Evolutionary conservation across 2,888 invertebrate species (phyloP).

Genomic region (Scaptodrosophila latifasciaeformis): DNA sequence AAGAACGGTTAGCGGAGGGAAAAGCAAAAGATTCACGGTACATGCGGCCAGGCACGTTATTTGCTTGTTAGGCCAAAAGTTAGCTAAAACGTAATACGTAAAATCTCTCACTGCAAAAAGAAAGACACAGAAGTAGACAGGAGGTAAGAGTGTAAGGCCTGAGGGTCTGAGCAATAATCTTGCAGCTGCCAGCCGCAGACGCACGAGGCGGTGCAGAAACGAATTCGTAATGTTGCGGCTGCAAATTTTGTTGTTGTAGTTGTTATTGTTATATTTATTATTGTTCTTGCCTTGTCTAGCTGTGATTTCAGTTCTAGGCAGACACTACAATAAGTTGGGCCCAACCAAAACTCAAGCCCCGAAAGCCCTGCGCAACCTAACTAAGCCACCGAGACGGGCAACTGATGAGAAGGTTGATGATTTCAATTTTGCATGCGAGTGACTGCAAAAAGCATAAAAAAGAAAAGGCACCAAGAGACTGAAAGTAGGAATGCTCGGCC

Average conservation of each 20-base stretch:
- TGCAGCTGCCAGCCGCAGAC: slow-evolving; percentile 20
- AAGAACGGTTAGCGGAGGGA: background rate
- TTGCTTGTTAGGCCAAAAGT: slow-evolving; percentile 37
- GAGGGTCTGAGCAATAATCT: slow-evolving; percentile 32
- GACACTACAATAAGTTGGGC: slow-evolving; percentile 1
- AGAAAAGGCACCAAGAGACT: slow-evolving; percentile 12
- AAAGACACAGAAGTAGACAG: background rate
- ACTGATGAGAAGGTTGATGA: slow-evolving; percentile 45
- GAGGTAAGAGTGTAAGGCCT: too few relatives aligned
- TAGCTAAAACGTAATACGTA: slow-evolving; percentile 19
- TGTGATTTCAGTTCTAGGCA: slow-evolving; percentile 24
- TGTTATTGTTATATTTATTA: slow-evolving; percentile 24
- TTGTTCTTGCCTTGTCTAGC: slow-evolving; percentile 34
- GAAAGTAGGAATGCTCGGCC: slow-evolving; percentile 5
- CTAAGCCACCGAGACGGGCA: slow-evolving; percentile 9
- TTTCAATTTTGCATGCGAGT: slow-evolving; percentile 43
- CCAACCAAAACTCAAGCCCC: background rate
- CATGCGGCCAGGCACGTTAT: slow-evolving; percentile 28
- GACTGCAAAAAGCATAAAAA: slow-evolving; percentile 25
- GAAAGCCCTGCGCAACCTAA: background rate
- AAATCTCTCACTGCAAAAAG: background rate
- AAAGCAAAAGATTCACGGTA: background rate
- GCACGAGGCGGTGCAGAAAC: slow-evolving; percentile 13
- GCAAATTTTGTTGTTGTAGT: background rate
- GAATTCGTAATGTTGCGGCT: background rate